Evolutionary conservation across 2,888 invertebrate species (phyloP), one percentile per base, ranked within the genome.

Genomic region (Lithophane socia): DNA sequence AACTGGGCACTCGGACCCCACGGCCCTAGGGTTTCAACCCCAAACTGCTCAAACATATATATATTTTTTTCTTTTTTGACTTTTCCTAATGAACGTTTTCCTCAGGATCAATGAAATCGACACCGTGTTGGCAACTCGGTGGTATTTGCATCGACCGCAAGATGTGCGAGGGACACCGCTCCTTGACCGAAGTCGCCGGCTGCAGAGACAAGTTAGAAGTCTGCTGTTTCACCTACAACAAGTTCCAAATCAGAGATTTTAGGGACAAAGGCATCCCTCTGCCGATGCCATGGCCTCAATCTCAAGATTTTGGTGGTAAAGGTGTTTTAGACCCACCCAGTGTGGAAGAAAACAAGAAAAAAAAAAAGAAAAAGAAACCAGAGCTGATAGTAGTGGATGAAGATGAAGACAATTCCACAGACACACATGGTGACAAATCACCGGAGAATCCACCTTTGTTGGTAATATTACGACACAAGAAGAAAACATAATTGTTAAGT

Each of bases 141-240:
- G 96, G 96, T 0, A 93, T 96, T 80, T 96, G 96, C 86, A 86
- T 96, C 63, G 87, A 92, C 75, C 72, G 89, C 76, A 90, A 92
- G 18, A 88, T 96, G n/a, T 96, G 96, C 68, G 83, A 86, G 2
- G 94, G 94, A 3, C 88, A 87, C 58, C 88, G 84, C 12, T 95
- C 73, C 24, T 80, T 94, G 16, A 89, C 94, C 0, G 91, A 96
- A 89, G 91, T 95, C 3, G 92, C 92, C 2, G 96, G 95, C 21
- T 96, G 96, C 86, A 94, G 92, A 85, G 88, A 92, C 73, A 92
- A 91, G 67, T 79, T 90, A 7, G 92, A 94, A 71, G 95, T 96
- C 5, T 96, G 96, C 86, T 96, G 96, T 78, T 95, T 96, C 63
- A 89, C 90, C 3, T 96, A 94, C 95, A 95, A 96, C 77, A 89